Conservation (phyloP, 2,113 vertebrate genomes). For the Notarius lentiginosus region DNA sequence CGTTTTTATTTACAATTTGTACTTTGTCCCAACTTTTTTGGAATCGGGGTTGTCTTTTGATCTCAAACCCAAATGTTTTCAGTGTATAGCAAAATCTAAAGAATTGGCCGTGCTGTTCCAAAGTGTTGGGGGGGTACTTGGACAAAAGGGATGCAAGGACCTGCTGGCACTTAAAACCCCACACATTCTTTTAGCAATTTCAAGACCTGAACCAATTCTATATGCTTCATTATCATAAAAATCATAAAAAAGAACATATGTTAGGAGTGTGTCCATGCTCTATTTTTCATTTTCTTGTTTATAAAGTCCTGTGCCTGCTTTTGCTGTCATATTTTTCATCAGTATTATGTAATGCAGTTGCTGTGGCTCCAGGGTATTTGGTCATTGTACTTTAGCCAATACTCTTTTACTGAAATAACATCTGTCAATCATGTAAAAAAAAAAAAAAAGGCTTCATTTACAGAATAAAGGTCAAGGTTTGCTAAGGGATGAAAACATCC, state of each 20-base stretch:
- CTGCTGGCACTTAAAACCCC: constrained; percentile 5
- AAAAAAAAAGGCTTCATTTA: constrained; percentile 74
- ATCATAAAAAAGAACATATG: constrained; percentile 12
- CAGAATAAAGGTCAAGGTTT: constrained; percentile 76
- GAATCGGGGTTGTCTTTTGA: neutral
- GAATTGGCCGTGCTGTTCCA: neutral
- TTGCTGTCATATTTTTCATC: constrained; percentile 71
- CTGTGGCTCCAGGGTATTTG: constrained; percentile 72
- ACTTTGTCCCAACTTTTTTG: no score
- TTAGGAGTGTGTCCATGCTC: neutral
- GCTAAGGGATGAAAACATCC: constrained; percentile 36
- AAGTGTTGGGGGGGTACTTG: neutral
- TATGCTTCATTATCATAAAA: neutral
- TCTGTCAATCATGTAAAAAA: constrained; percentile 73
- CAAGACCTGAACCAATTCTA: neutral
- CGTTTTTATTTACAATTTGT: no score
- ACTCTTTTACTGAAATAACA: constrained; percentile 73
- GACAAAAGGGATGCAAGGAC: neutral
- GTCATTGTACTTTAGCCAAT: constrained; percentile 65
- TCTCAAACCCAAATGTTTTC: neutral
- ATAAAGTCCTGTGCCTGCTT: constrained; percentile 37
- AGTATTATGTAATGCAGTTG: constrained; percentile 72
- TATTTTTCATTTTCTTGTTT: constrained; percentile 14
- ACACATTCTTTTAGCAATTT: neutral
- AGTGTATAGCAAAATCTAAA: neutral